Evolutionary conservation across 2,113 vertebrate genomes (phyloP), one percentile per base, ranked within the genome.

Genomic region (Blennius ocellaris): DNA sequence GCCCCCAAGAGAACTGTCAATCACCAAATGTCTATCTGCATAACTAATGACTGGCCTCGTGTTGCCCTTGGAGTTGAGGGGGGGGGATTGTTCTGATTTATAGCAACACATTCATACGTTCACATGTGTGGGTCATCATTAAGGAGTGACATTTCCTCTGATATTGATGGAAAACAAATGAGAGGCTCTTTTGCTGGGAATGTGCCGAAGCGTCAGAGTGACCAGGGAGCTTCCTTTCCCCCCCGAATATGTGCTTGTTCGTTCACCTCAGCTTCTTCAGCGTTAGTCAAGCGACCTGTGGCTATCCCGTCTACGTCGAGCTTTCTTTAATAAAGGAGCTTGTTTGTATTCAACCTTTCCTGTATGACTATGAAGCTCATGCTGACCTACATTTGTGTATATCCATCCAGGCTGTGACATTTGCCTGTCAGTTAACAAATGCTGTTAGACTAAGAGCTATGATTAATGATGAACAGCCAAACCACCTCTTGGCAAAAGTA

Each of bases 1-100:
- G 73, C 45, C 68, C 77, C 68, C 66, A 5, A 37, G 69, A 88
- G 83, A 75, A 69, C 78, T 80, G 89, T 88, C 90, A 79, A 78
- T 92, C 87, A 90, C 51, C 59, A 69, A 59, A 60, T 39, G 63
- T 69, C 65, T 72, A 68, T 76, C 66, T 75, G 68, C 81, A 79
- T 78, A 80, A 85, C 58, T 76, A 78, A 87, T 79, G 73, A 80
- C 16, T 15, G 43, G 49, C 51, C 68, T 71, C 73, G 8, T 65
- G 53, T 64, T 87, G 82, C 87, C 89, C 73, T 85, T 87, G 72
- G 78, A 87, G 71, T 81, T 60, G 21, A 30, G 21, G 21, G 21
- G 21, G 21, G 6, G 17, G 7, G 5, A 6, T 11, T 49, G 49
- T 67, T 70, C n/a, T 83, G 83, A 90, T 90, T 90, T 79, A 86